Evolutionary conservation across 2,888 invertebrate genomes (phyloP), one percentile per base, ranked within the genome.

Genomic region (Leptura quadrifasciata): DNA sequence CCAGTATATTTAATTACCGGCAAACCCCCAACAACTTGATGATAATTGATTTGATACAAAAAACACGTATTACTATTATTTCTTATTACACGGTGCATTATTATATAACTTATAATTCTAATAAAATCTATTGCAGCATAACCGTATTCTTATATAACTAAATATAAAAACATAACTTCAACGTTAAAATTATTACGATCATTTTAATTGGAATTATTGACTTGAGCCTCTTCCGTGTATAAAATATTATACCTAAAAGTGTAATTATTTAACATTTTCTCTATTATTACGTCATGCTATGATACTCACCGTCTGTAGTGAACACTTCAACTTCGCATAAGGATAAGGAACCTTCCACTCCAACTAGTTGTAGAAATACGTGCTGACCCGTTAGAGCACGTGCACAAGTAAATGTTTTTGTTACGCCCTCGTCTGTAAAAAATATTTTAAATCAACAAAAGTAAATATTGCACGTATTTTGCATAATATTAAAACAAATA

Each of bases 311-410:
- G 90, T 97, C 96, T 5, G 96, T 96, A 0, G 96, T 96, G 88
- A 96, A 97, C 1, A 97, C 95, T 89, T 97, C 96, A 0, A 97
- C 97, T 89, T 97, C 97, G 87, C 97, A 97, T 1, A 97, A 90
- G 9, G 96, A 96, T 69, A 97, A 89, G 0, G 96, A 96, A 24
- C 97, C 96, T 88, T 97, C 96, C 1, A 97, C 96, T 0, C 97
- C 97, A 0, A 97, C 97, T 72, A 97, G 91, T 87, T 97, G 97
- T 77, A 97, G 92, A 87, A 95, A 96, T 57, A 97, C 97, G 87
- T 94, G 95, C 84, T 97, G 96, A 0, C 97, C 97, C 20, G 95
- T 91, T 74, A 97, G 90, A 0, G 96, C 94, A 54, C 96, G 92
- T 0, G 97, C 97, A 87, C 97, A 97, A 0, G 94, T 93, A 87